A percentile compares a stretch with the other conserved stretches of the same genome.
Conservation (phyloP, 1,140 invertebrate genomes). For the Drosophila ogumai region DNA sequence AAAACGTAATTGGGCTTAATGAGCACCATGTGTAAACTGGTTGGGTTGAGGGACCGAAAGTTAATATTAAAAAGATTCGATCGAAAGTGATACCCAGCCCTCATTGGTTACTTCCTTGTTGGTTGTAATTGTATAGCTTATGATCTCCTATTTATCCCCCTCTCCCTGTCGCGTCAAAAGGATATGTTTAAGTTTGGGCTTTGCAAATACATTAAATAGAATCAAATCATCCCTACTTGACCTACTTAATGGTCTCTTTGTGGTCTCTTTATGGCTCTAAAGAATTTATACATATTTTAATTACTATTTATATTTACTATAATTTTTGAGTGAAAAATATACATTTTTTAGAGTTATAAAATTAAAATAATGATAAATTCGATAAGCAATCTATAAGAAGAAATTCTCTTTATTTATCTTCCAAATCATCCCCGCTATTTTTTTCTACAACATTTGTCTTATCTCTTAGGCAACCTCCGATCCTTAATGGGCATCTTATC, state of each 20-base stretch:
- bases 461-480: no score
- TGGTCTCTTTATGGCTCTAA: no score
- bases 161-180: not conserved
- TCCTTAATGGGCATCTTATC: not conserved
- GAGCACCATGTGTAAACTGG: conserved; percentile 11
- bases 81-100: not conserved
- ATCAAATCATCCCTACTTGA: not conserved
- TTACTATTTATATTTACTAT: no score
- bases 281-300: no score
- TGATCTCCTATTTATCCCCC: not conserved
- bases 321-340: no score
- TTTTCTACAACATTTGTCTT: not conserved
- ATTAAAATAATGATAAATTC: no score
- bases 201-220: not conserved
- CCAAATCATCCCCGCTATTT: not conserved
- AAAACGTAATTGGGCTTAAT: conserved; percentile 14
- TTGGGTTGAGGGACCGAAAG: conserved; percentile 5
- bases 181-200: not conserved
- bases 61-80: conserved; percentile 2
- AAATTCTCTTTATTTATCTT: not conserved
- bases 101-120: conserved; percentile 5
- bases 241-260: not conserved
- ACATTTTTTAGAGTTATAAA: no score
- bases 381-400: no score
- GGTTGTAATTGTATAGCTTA: not conserved